phyloP scores from a whole-genome alignment of 2,113 vertebrate genomes.

The Sigmodon hispidus region DNA sequence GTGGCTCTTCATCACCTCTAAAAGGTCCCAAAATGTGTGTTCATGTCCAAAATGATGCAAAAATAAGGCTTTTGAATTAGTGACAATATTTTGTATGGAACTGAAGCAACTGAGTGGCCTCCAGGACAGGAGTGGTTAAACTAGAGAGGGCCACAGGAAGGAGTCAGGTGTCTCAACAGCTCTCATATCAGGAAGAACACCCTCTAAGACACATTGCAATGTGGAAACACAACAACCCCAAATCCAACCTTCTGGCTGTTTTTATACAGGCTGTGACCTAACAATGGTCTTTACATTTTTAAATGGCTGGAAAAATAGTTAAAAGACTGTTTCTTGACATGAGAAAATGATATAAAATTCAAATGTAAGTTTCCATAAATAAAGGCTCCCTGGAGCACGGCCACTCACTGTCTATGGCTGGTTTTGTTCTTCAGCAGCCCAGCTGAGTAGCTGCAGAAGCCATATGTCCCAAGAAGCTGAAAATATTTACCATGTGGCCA shows the following conservation, averaged over 20 bases:
- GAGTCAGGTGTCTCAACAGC: neutral
- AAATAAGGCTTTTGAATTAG: constrained; percentile 7
- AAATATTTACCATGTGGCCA: constrained; percentile 65
- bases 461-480: constrained; percentile 1
- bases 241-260: neutral
- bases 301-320: constrained; percentile 20
- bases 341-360: constrained; percentile 65
- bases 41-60: neutral
- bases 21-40: neutral
- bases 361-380: constrained; percentile 66
- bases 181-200: neutral
- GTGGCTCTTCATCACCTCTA: neutral
- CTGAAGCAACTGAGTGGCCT: constrained; percentile 6
- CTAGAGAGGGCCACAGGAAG: neutral
- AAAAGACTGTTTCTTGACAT: constrained; percentile 48
- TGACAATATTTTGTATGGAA: constrained; percentile 58
- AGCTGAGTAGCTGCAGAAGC: constrained; percentile 31
- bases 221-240: neutral
- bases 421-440: neutral
- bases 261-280: neutral
- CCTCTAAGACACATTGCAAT: neutral
- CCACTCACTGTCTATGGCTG: constrained; percentile 9
- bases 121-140: neutral
- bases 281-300: constrained; percentile 35
- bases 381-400: neutral